phyloP scores from a whole-genome alignment of 2,113 vertebrate species.

The Ochotona princeps region DNA sequence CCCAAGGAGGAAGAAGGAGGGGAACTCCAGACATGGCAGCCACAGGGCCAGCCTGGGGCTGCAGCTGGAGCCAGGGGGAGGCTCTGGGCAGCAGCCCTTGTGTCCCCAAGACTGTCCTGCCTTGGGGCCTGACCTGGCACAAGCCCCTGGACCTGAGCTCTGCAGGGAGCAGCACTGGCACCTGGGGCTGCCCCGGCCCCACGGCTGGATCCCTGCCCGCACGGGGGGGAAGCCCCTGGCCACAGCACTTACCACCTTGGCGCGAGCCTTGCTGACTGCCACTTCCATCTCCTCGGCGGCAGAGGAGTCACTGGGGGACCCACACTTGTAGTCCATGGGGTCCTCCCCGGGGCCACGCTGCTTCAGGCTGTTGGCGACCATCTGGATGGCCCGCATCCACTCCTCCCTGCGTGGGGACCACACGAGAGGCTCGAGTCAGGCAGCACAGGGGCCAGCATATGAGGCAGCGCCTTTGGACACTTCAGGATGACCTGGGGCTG shows the following conservation, averaged over 20 bases:
- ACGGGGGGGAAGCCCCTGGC: neutral
- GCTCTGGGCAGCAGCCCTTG: neutral
- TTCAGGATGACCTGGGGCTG: too few relatives aligned
- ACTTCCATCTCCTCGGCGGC: constrained; percentile 93
- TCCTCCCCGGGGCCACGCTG: constrained; percentile 88
- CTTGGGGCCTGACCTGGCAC: accelerated
- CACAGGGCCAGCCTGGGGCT: neutral
- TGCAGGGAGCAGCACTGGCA: neutral
- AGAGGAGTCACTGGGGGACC: constrained; percentile 89
- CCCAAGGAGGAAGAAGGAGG: constrained; percentile 36
- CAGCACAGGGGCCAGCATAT: neutral
- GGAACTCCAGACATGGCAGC: constrained; percentile 29
- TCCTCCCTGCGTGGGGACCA: constrained; percentile 88
- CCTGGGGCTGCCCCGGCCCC: neutral
- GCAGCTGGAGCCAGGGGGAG: neutral
- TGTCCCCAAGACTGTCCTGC: neutral
- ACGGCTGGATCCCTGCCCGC: accelerated
- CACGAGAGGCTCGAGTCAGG: neutral
- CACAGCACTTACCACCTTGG: constrained; percentile 91
- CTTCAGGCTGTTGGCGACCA: constrained; percentile 95
- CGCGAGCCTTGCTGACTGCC: constrained; percentile 88
- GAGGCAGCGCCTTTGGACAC: neutral
- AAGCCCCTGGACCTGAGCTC: neutral
- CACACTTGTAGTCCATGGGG: constrained; percentile 92
- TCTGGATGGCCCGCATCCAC: constrained; percentile 95